Conservation (phyloP, 1,140 invertebrate species). For the Drosophila bipectinata region DNA sequence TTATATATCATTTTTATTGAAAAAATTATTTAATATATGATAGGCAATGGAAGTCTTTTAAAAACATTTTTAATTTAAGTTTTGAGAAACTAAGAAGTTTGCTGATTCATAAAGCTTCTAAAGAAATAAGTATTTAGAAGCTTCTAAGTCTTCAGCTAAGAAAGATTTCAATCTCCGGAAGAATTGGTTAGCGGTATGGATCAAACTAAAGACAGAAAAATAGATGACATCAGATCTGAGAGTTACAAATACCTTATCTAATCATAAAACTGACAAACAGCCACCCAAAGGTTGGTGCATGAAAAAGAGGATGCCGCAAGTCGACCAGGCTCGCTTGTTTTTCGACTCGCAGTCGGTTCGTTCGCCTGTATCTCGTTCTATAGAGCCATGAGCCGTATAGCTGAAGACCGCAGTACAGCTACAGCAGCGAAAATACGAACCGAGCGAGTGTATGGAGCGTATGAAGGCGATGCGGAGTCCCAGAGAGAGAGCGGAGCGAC, state of each 20-base stretch:
- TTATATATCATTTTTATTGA: no score
- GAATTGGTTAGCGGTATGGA: not conserved
- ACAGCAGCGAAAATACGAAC: conserved; percentile 58
- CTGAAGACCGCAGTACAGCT: conserved; percentile 62
- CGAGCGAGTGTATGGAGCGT: conserved; percentile 48
- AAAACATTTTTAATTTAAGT: no score
- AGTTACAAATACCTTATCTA: conserved; percentile 33
- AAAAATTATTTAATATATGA: no score
- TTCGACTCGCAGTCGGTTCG: conserved; percentile 19
- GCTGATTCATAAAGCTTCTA: no score
- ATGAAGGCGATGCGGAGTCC: conserved; percentile 4
- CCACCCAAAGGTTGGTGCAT: not conserved
- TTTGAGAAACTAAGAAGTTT: no score
- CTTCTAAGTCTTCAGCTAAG: no score
- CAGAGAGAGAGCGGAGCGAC: conserved; percentile 10
- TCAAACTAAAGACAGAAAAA: not conserved
- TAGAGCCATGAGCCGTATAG: conserved; percentile 32
- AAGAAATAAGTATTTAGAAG: no score
- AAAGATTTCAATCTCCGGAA: not conserved
- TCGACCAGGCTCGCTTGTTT: conserved; percentile 32
- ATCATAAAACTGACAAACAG: conserved; percentile 25
- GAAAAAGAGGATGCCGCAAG: conserved; percentile 18
- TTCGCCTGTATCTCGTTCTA: conserved; percentile 67
- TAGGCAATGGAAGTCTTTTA: no score
- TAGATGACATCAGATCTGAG: conserved; percentile 28